A percentile compares a stretch with the other conserved stretches of the same genome.
Conservation (phyloP, 2,888 invertebrate genomes). For the Oligia strigilis region DNA sequence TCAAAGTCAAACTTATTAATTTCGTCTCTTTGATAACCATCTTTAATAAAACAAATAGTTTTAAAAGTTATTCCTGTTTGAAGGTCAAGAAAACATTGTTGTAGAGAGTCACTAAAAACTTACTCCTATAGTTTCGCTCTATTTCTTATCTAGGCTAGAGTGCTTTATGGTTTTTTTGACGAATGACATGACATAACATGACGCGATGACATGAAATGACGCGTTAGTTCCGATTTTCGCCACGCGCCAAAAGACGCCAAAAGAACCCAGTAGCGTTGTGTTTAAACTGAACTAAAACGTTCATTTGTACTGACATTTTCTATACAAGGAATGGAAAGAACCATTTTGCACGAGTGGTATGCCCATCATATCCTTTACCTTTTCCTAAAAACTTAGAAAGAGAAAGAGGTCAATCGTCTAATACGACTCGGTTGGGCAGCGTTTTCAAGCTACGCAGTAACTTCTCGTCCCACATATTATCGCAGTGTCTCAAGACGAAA, state of each 20-base stretch:
- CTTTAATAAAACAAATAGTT: slow-evolving; percentile 12
- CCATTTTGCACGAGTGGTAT: background rate
- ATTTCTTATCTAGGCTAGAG: background rate
- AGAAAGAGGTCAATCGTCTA: too few relatives aligned
- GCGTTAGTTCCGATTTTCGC: background rate
- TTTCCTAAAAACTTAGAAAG: background rate
- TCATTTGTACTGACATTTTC: background rate
- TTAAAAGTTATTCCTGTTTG: background rate
- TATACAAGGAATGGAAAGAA: background rate
- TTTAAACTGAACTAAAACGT: background rate
- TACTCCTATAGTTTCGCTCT: background rate
- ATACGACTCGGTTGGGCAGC: background rate
- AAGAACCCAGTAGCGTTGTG: background rate
- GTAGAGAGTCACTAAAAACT: background rate
- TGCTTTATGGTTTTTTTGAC: background rate
- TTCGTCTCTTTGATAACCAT: background rate
- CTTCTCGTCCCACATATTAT: background rate
- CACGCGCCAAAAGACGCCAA: background rate
- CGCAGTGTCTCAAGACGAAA: background rate
- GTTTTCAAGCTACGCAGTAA: background rate
- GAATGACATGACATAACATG: background rate
- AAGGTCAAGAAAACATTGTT: background rate
- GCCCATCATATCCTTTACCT: background rate
- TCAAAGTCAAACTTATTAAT: slow-evolving; percentile 24
- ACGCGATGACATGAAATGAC: too few relatives aligned